Evolutionary conservation across 2,113 vertebrate species (phyloP), one percentile per base, ranked within the genome.

Genomic region (Probosciger aterrimus): DNA sequence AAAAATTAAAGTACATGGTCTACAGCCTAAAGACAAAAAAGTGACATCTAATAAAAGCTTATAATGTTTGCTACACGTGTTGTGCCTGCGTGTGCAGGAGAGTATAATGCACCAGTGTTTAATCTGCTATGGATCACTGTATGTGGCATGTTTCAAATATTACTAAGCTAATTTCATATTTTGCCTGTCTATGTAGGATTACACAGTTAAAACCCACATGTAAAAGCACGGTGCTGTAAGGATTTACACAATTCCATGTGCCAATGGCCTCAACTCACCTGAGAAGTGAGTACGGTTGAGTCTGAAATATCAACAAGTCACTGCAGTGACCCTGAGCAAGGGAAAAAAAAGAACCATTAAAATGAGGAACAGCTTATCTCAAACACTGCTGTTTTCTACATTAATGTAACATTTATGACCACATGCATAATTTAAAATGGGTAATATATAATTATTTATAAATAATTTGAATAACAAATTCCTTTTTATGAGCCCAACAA

Each of bases 241-340:
- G 10, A 39, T 55, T 74, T 24, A 47, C 28, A 18, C 46, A 46
- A n/a, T 71, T 22, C n/a, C 47, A 24, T 19, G 37, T 23, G 64
- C 62, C 47, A 27, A 17, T 12, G 52, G 24, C 41, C 25, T 70
- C 57, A 60, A 70, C 96, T 98, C 98, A 99, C 99, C 99, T 98
- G 95, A 98, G 98, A 15, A 99, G 98, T 23, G 99, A 98, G 50
- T 99, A 98, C 17, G 99, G 99, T 43, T 99, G 98, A 35, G 97
- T 99, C 96, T 99, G 99, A 97, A 99, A 99, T 94, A 99, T 98
- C 74, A 99, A 91, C 81, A 99, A 98, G 90, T 99, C 99, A 95
- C 99, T 99, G 98, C 99, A 99, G 96, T 98, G 98, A 88, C 98
- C 98, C 98, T 98, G 94, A 64, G 20, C 11, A 65, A 79, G 17